Conservation (phyloP, 64 coral and sea anemone genomes). For the Montipora foliosa region DNA sequence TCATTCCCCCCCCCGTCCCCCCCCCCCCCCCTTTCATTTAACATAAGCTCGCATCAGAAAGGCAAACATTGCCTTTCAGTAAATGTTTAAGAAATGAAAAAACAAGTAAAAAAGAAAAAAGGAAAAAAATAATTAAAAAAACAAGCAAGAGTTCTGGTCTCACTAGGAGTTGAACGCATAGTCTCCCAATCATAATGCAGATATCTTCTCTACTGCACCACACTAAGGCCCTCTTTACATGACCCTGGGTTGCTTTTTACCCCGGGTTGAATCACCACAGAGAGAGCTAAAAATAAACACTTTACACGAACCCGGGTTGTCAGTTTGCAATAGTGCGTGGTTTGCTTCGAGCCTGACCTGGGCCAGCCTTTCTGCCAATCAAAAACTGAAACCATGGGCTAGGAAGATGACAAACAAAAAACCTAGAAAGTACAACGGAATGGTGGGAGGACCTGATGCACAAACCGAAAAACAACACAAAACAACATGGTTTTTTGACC, state of each 20-base stretch:
- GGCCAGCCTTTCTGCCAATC: background rate
- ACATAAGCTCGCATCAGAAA: no score
- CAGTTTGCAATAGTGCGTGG: background rate
- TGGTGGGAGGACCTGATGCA: background rate
- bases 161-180: no score
- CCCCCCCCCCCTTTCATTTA: no score
- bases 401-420: background rate
- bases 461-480: background rate
- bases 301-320: background rate
- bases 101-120: no score
- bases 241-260: background rate
- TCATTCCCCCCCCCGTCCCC: no score
- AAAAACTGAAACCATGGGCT: slow-evolving; percentile 1
- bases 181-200: no score
- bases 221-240: no score
- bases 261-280: background rate
- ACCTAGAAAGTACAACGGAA: background rate
- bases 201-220: no score
- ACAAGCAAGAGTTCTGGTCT: no score
- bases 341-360: slow-evolving; percentile 5
- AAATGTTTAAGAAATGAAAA: no score
- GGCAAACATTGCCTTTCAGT: no score
- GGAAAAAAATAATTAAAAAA: no score
- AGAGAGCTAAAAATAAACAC: slow-evolving; percentile 7
- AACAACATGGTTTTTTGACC: slow-evolving; percentile 4